Evolutionary conservation across 2,113 vertebrate species (phyloP), one percentile per base, ranked within the genome.

Genomic region (Catharus bicknelli): DNA sequence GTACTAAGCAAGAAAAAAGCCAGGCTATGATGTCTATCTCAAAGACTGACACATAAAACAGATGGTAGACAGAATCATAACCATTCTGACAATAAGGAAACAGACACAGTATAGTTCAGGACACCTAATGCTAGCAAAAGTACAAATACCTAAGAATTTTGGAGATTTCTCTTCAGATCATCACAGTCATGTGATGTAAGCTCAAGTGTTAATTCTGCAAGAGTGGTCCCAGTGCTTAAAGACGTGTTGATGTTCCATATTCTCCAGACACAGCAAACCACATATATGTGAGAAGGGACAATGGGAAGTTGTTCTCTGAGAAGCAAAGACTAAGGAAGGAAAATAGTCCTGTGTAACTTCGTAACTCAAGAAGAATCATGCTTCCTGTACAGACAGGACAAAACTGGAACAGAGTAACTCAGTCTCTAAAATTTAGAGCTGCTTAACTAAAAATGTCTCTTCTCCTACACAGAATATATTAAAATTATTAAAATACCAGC

Each of bases 1-100:
- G 14, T 63, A 83, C 15, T 80, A 45, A 93, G 40, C 25, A 72
- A 87, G 81, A 89, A 81, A 78, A 55, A 34, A 57, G 29, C 17
- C 17, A 54, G 54, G 4, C 38, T 40, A 27, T 42, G 38, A 29
- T 67, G 32, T 74, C 70, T 68, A 13, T 32, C 66, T 87, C 21
- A 55, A 47, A 75, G 64, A 75, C 5, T 50, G 47, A 36, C 20
- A 11, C 64, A 87, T 73, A 95, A 87, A 95, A 61, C 95, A 96
- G 84, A 55, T 95, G 95, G 84, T 85, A 89, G 90, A 26, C 78
- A 85, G 69, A 50, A 26, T 81, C 45, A 54, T 94, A 94, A 23
- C 20, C 22, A 16, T 84, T 84, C 70, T 87, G 70, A 13, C 84
- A 95, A 95, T 94, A 96, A 94, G 94, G 93, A 95, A 96, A 73